Percentiles rank a stretch among this genome's conserved stretches.
These are phyloP conservation scores for Pyrochroa serraticornis DNA, from an alignment of 2,888 invertebrate species.

Conservation along the genomic window DNA sequence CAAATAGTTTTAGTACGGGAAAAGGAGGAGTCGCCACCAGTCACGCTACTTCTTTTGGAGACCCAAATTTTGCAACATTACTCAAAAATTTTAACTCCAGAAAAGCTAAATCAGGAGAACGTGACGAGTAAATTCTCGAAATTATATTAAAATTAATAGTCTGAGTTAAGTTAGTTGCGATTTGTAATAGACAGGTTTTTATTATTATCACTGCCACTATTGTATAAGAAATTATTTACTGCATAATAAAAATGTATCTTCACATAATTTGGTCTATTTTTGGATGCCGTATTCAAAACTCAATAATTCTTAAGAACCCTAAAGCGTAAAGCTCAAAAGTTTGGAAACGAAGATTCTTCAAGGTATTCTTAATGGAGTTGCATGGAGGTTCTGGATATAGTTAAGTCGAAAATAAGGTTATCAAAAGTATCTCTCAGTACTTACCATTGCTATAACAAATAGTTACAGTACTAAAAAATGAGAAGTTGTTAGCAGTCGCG, in stretches of 20 bases:
- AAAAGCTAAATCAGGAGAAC: conserved; percentile 31
- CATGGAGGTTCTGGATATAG: too few species aligned
- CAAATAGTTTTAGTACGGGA: conserved; percentile 75
- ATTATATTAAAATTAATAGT: conserved; percentile 33
- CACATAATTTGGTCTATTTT: too few species aligned
- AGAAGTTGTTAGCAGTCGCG: too few species aligned
- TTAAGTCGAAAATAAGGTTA: too few species aligned
- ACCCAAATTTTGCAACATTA: conserved; percentile 60
- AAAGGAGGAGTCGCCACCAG: conserved; percentile 74
- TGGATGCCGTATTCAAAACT: too few species aligned
- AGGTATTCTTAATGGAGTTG: too few species aligned
- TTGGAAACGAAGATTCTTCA: too few species aligned
- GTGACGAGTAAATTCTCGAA: conserved; percentile 35
- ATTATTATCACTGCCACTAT: conserved; percentile 6
- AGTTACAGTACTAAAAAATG: too few species aligned
- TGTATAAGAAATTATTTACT: background rate
- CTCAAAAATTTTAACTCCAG: conserved; percentile 42
- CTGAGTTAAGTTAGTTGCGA: conserved; percentile 28
- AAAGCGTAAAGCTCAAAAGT: too few species aligned
- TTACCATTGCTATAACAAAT: too few species aligned
- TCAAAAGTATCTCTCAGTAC: too few species aligned
- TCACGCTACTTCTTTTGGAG: conserved; percentile 75
- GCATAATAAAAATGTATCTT: conserved; percentile 7
- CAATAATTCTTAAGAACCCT: too few species aligned
- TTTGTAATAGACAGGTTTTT: background rate